Evolutionary conservation across 2,888 invertebrate species (phyloP).

Genomic region (Stenodema calcarata): DNA sequence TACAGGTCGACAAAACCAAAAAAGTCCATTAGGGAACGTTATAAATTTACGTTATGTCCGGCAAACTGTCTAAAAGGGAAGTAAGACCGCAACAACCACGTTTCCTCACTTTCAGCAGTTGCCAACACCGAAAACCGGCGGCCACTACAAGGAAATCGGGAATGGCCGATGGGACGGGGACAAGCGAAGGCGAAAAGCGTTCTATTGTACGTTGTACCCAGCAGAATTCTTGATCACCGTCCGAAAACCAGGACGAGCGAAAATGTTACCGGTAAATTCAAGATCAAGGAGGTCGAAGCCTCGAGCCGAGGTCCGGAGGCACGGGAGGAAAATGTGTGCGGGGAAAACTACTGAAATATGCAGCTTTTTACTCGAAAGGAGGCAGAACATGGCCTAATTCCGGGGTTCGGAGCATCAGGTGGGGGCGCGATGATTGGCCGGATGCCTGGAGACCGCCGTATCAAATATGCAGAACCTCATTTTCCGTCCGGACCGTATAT

Average conservation of each 20-base stretch:
- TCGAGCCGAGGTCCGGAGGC: neutral
- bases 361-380: neutral
- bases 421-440: neutral
- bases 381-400: neutral
- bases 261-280: neutral
- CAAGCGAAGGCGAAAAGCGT: neutral
- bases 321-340: neutral
- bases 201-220: neutral
- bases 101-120: neutral
- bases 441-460: neutral
- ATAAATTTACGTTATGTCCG: neutral
- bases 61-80: neutral
- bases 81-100: neutral
- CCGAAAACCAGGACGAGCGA: neutral
- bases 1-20: neutral
- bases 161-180: neutral
- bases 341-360: neutral
- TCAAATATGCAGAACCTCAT: neutral
- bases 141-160: neutral
- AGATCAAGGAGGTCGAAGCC: neutral
- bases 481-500: neutral
- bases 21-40: neutral
- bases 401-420: neutral
- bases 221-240: neutral
- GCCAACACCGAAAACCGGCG: neutral